phyloP scores from a whole-genome alignment of 2,113 vertebrate species.

The Alaudala cheleensis region DNA sequence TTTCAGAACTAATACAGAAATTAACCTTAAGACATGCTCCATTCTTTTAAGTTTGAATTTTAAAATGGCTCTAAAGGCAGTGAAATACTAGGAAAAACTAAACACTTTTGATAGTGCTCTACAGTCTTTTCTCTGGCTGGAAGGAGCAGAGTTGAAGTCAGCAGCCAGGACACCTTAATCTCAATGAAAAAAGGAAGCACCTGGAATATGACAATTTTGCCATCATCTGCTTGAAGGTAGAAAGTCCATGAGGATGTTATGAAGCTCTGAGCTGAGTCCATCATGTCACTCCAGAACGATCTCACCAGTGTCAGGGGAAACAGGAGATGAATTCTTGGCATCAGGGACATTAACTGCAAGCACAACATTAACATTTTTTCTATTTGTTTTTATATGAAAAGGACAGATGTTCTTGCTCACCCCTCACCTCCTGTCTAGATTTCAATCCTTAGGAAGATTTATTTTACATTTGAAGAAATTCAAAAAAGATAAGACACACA shows the following conservation, averaged over 20 bases:
- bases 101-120: not conserved
- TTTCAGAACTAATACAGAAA: not conserved
- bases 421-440: not conserved
- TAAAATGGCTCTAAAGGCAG: not conserved
- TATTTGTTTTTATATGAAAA: not conserved
- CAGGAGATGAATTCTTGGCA: slow-evolving; percentile 94
- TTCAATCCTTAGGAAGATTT: not conserved
- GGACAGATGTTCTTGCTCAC: not conserved
- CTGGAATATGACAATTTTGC: slow-evolving; percentile 96
- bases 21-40: not conserved
- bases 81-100: not conserved
- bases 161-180: not conserved
- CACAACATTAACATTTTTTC: not conserved
- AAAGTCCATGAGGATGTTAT: slow-evolving; percentile 96
- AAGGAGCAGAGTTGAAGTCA: not conserved
- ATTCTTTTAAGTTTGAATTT: not conserved
- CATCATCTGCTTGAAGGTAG: slow-evolving; percentile 96
- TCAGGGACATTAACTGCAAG: slow-evolving; percentile 88
- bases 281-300: slow-evolving; percentile 92
- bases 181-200: slow-evolving; percentile 63
- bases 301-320: slow-evolving; percentile 90
- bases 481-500: not conserved
- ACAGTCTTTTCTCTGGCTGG: not conserved
- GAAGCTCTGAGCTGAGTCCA: slow-evolving; percentile 94
- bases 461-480: not conserved